A percentile compares a stretch with the other conserved stretches of the same genome.
Evolutionary conservation across 2,797 vertebrate species (phyloP).

Genomic region (Gadopsis marmoratus): DNA sequence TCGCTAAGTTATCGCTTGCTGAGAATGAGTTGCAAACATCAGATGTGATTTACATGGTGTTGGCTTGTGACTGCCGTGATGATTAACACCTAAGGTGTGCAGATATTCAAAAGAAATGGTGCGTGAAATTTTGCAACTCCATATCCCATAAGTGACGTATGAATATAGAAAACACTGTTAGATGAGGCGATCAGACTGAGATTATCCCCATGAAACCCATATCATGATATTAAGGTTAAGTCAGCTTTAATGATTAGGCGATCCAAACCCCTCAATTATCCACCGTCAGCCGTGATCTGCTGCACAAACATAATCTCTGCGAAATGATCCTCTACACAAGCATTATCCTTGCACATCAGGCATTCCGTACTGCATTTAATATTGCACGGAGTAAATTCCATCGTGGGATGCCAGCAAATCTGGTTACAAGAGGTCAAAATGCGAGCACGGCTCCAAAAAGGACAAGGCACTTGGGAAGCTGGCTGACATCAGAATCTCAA

Average conservation of each 20-base stretch:
- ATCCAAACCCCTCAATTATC: slow-evolving; percentile 64
- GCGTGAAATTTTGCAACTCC: slow-evolving; percentile 24
- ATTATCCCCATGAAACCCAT: slow-evolving; percentile 64
- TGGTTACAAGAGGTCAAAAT: slow-evolving; percentile 58
- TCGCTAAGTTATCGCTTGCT: slow-evolving; percentile 7
- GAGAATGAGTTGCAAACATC: slow-evolving; percentile 22
- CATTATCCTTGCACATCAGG: slow-evolving; percentile 50
- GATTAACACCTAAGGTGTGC: slow-evolving; percentile 37
- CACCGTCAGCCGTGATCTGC: slow-evolving; percentile 67
- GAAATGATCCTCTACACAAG: slow-evolving; percentile 48
- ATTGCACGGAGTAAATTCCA: slow-evolving; percentile 49
- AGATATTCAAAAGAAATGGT: slow-evolving; percentile 19
- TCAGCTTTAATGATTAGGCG: slow-evolving; percentile 71
- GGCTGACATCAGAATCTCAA: slow-evolving; percentile 35
- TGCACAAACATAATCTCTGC: slow-evolving; percentile 64
- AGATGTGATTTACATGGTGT: slow-evolving; percentile 12
- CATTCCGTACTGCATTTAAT: slow-evolving; percentile 50
- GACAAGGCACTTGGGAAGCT: slow-evolving; percentile 34
- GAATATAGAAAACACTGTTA: slow-evolving; percentile 16
- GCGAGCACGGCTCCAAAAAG: slow-evolving; percentile 20
- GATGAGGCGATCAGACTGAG: slow-evolving; percentile 47
- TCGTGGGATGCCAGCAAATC: slow-evolving; percentile 39
- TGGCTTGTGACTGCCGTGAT: slow-evolving; percentile 24
- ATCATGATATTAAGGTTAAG: slow-evolving; percentile 78
- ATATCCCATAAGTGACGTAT: slow-evolving; percentile 1